Percentiles rank a stretch among this genome's conserved stretches.
phyloP scores from a whole-genome alignment of 2,888 invertebrate species.

The Rhabditophanes sp. region DNA sequence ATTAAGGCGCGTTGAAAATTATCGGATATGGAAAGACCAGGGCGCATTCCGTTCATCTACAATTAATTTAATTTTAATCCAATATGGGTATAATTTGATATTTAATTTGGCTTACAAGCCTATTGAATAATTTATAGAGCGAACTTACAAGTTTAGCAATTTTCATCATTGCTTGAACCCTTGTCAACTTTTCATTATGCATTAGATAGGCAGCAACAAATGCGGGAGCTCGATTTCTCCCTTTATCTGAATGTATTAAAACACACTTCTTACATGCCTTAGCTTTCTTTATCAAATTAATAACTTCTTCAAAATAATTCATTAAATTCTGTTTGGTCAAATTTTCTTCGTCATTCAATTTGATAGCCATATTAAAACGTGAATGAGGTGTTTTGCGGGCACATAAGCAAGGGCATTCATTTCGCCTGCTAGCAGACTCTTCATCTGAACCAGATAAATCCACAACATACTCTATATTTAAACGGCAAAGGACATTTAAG shows the following conservation, averaged over 20 bases:
- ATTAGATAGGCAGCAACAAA: conserved; percentile 37
- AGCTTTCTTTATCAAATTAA: conserved; percentile 23
- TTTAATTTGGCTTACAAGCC: too few relatives aligned
- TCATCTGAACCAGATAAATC: conserved; percentile 43
- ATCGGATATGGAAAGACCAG: conserved; percentile 33
- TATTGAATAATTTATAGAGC: too few relatives aligned
- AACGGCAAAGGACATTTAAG: conserved; percentile 46
- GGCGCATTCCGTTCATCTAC: conserved; percentile 26
- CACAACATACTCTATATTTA: conserved; percentile 47
- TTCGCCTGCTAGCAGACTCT: conserved; percentile 11
- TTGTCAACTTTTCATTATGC: conserved; percentile 20
- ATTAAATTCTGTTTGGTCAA: conserved; percentile 6
- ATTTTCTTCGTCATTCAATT: conserved; percentile 18
- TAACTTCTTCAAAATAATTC: conserved; percentile 21
- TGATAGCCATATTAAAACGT: conserved; percentile 24
- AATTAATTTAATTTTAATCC: too few relatives aligned
- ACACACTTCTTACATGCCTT: conserved; percentile 18
- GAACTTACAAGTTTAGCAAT: conserved; percentile 20
- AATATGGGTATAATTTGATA: too few relatives aligned
- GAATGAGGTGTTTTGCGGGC: conserved; percentile 22
- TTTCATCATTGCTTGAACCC: conserved; percentile 23
- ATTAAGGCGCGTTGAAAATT: conserved; percentile 32
- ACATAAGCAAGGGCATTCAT: conserved; percentile 33
- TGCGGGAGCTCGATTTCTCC: conserved; percentile 34
- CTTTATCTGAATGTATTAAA: conserved; percentile 30